Evolutionary conservation across 1,140 invertebrate genomes (phyloP).

Genomic region (Pseudomyrmex flavicornis): DNA sequence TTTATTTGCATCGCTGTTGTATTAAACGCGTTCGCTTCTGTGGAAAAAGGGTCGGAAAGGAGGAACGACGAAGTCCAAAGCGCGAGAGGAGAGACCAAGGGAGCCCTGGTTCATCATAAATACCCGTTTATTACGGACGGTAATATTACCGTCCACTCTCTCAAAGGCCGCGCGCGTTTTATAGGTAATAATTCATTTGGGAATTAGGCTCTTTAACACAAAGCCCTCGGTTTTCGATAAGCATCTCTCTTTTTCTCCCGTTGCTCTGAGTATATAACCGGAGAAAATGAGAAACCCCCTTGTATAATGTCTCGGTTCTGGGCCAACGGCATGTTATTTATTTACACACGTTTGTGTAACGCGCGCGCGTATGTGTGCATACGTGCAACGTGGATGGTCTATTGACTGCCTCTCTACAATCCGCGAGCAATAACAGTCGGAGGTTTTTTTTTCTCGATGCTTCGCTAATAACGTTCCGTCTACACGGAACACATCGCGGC

Average conservation of each 20-base stretch:
- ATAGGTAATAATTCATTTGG: conserved; percentile 82
- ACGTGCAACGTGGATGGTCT: conserved; percentile 28
- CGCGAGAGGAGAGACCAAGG: conserved; percentile 4
- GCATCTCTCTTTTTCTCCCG: conserved; percentile 65
- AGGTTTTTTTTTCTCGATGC: neutral
- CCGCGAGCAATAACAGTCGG: neutral
- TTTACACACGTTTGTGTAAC: conserved; percentile 52
- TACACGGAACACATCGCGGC: neutral
- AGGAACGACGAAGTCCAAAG: neutral
- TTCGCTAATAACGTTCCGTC: conserved; percentile 10
- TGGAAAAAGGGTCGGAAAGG: conserved; percentile 23
- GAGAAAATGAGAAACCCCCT: conserved; percentile 61
- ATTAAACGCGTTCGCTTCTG: conserved; percentile 57
- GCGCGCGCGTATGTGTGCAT: neutral
- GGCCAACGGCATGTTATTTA: conserved; percentile 45
- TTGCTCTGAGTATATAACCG: conserved; percentile 12
- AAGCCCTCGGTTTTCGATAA: conserved; percentile 78
- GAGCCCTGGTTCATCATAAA: conserved; percentile 78
- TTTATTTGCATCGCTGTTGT: conserved; percentile 70
- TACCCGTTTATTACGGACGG: conserved; percentile 80
- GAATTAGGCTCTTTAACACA: conserved; percentile 81
- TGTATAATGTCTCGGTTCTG: conserved; percentile 53
- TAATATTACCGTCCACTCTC: conserved; percentile 79
- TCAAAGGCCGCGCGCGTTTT: conserved; percentile 78
- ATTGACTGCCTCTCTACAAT: conserved; percentile 40